Base-by-base conservation (phyloP, 2,113 vertebrate species). In the Grallaria varia region DNA sequence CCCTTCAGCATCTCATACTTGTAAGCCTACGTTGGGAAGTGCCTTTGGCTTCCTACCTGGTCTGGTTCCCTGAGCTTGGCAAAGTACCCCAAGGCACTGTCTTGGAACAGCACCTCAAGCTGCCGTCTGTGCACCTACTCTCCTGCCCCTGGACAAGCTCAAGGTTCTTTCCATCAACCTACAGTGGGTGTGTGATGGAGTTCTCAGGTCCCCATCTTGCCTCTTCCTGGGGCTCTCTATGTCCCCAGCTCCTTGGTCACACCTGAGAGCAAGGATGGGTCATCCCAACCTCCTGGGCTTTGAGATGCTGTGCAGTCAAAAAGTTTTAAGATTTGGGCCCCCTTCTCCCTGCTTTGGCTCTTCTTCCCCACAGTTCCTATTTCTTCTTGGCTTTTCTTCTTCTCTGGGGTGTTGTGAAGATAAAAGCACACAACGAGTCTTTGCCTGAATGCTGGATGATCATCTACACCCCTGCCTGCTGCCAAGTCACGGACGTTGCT, bases 401-500 rank as follows among this genome's bases (percentile, higher is more conserved):
- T 81, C 0, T 0, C 47, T 71, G 80, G 94, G 60, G 42, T 84
- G 76, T 81, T 93, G 93, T 76, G 86, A 90, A 95, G 95, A 96
- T 95, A 84, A 93, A 94, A 95, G 80, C 73, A n/a, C 52, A 63
- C 30, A 6, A 35, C 2, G 8, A 83, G 42, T 58, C n/a, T 78
- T 93, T 91, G 82, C 94, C 68, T 96, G 91, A 93, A 83, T 71
- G 87, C 90, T 94, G 95, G 72, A 96, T 87, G 71, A n/a, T 93
- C 37, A 4, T 96, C 95, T 73, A 62, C 52, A 50, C 67, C 60
- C 45, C 23, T 49, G 17, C 14, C 42, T 74, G 79, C 82, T 96
- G 95, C 90, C 95, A 96, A 97, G 93, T 93, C 95, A 95, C 56
- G 63, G 84, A 85, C 15, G 2, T 50, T 47, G 78, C 90, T 96